These are phyloP conservation scores for Cremastinae sp. DNA, from an alignment of 2,888 invertebrate species.

Conservation along the genomic window DNA sequence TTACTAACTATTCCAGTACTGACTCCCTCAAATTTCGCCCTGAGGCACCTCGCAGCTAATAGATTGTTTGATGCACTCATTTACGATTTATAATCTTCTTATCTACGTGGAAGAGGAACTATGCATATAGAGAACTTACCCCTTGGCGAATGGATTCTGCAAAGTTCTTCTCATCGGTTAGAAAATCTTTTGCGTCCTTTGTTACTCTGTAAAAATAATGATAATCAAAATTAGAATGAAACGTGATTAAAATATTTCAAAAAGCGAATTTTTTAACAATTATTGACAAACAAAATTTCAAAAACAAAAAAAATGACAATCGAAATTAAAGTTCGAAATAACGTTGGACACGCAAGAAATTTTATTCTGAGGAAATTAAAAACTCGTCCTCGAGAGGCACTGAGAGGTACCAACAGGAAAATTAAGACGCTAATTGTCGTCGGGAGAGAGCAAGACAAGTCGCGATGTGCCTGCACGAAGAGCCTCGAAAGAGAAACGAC, in stretches of 20 bases:
- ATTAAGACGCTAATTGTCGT: slow-evolving; percentile 37
- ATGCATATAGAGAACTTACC: slow-evolving; percentile 69
- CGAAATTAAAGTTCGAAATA: background rate
- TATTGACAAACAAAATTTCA: no score
- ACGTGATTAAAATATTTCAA: no score
- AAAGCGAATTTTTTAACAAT: no score
- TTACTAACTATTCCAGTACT: slow-evolving; percentile 55
- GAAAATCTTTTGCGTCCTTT: no score
- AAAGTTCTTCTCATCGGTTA: no score
- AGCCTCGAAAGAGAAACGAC: slow-evolving; percentile 1
- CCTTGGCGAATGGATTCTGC: slow-evolving; percentile 48
- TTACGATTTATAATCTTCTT: slow-evolving; percentile 71
- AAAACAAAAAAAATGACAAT: no score
- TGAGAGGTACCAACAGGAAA: slow-evolving; percentile 16
- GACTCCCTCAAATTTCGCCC: slow-evolving; percentile 43
- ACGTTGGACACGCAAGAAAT: background rate
- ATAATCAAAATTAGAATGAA: no score
- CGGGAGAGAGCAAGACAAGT: background rate
- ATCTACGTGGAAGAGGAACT: slow-evolving; percentile 62
- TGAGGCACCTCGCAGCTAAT: slow-evolving; percentile 47
- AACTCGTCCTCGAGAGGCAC: background rate
- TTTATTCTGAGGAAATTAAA: background rate
- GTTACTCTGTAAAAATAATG: no score
- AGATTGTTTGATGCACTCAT: slow-evolving; percentile 67
- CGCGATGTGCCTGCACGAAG: slow-evolving; percentile 9